Evolutionary conservation across 2,113 vertebrate species (phyloP), one percentile per base, ranked within the genome.

Genomic region (Rhipidura dahli): DNA sequence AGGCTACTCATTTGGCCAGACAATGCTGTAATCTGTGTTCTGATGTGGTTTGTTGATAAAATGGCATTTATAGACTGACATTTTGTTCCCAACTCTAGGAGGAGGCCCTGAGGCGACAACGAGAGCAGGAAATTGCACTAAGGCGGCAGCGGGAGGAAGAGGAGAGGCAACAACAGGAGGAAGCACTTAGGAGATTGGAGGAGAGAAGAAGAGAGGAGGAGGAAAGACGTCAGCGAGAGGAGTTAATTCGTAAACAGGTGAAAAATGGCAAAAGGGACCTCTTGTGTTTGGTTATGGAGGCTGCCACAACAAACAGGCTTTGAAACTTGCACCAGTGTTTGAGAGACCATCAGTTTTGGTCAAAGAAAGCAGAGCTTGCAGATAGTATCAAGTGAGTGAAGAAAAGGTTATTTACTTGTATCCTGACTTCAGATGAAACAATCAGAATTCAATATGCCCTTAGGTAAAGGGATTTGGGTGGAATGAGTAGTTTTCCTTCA

Each of bases 191-290:
- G 75, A 98, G 98, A 86, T 78, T 99, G 83, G 99, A 99, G 90
- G 99, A 99, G 89, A 98, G 98, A 53, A 98, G 98, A 90, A 98
- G 98, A 97, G 99, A 99, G 89, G 99, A 99, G 69, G 99, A 99
- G 69, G 99, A 99, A 73, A 98, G 98, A 56, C 98, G 98, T 72
- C 98, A 99, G 97, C 98, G 98, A 68, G 99, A 99, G 94, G 99
- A 99, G 76, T 91, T 99, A 93, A 97, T 99, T 61, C 99, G 98
- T 82, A 99, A 99, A 97, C 99, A 99, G 98, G 99, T 99, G 65
- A 95, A 86, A 73, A 81, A 70, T 75, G 51, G 23, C 71, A 56
- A 10, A 54, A 77, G 44, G 15, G 27, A 39, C 13, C 28, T 54
- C 8, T 17, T 40, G 15, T 10, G 13, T 72, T 75, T 63, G 31